A percentile compares a stretch with the other conserved stretches of the same genome.
These are phyloP conservation scores for Sisyra terminalis DNA, from an alignment of 2,888 invertebrate genomes.

Conservation along the genomic window DNA sequence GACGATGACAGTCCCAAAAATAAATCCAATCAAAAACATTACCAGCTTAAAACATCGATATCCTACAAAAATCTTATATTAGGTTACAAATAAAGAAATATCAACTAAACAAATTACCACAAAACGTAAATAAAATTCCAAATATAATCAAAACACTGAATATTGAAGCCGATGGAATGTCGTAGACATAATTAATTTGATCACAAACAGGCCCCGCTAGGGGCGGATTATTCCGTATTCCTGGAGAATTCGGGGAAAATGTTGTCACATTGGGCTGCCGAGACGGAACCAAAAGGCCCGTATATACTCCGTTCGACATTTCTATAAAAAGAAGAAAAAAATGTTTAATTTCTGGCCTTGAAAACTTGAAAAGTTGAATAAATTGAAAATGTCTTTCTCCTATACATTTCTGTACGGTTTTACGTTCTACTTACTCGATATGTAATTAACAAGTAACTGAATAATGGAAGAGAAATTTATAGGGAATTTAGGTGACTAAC, in stretches of 20 bases:
- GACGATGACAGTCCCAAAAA: slow-evolving; percentile 67
- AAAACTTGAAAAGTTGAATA: slow-evolving; percentile 41
- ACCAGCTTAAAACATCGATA: slow-evolving; percentile 78
- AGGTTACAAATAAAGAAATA: too few species aligned
- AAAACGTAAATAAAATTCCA: slow-evolving; percentile 68
- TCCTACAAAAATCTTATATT: slow-evolving; percentile 51
- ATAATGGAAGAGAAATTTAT: neutral
- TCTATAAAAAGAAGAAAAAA: neutral
- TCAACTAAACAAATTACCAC: too few species aligned
- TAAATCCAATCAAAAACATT: slow-evolving; percentile 77
- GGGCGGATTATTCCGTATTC: slow-evolving; percentile 8
- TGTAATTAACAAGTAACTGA: neutral
- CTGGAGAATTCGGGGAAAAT: slow-evolving; percentile 14
- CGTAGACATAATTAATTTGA: slow-evolving; percentile 42
- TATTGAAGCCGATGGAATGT: slow-evolving; percentile 44
- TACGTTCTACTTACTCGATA: neutral
- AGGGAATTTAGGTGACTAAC: too few species aligned
- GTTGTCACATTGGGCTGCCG: slow-evolving; percentile 27
- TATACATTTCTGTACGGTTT: neutral
- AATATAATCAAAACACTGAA: slow-evolving; percentile 60
- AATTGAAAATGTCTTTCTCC: slow-evolving; percentile 14
- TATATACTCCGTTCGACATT: slow-evolving; percentile 29
- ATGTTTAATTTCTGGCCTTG: slow-evolving; percentile 29
- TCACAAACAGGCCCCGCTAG: slow-evolving; percentile 33
- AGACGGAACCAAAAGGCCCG: slow-evolving; percentile 36